A percentile compares a stretch with the other conserved stretches of the same genome.
phyloP scores from a whole-genome alignment of 2,888 invertebrate genomes.

The Drosophila siamana region DNA sequence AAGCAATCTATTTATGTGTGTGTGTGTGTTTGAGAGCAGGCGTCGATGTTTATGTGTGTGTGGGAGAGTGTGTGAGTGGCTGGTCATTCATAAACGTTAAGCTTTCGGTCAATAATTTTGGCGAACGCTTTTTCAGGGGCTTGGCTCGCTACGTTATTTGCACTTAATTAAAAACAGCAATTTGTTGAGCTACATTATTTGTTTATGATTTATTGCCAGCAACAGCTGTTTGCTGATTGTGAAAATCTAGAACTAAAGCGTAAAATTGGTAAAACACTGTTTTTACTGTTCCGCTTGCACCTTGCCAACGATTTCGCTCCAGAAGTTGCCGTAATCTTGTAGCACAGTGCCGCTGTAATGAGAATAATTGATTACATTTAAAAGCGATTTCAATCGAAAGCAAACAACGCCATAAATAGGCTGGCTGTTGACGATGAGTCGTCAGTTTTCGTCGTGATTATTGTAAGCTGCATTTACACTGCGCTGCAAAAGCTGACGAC shows the following conservation, averaged over 20 bases:
- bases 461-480: conserved; percentile 16
- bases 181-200: conserved; percentile 50
- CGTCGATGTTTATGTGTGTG: no score
- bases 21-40: not conserved
- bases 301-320: conserved; percentile 89
- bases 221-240: not conserved
- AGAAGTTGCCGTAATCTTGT: conserved; percentile 91
- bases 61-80: conserved; percentile 11
- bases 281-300: conserved; percentile 72
- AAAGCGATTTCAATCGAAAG: conserved; percentile 31
- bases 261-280: not conserved
- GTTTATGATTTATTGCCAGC: conserved; percentile 61
- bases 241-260: conserved; percentile 27
- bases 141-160: conserved; percentile 30
- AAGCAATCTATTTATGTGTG: not conserved
- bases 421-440: conserved; percentile 58
- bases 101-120: conserved; percentile 64
- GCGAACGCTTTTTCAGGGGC: conserved; percentile 40
- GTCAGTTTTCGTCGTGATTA: conserved; percentile 27
- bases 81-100: conserved; percentile 69
- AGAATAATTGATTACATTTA: conserved; percentile 3
- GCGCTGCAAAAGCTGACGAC: conserved; percentile 21
- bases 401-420: conserved; percentile 43
- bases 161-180: conserved; percentile 37
- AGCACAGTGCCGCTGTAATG: conserved; percentile 90